Conservation (phyloP, 2,888 invertebrate genomes). For the Suillia variegata region DNA sequence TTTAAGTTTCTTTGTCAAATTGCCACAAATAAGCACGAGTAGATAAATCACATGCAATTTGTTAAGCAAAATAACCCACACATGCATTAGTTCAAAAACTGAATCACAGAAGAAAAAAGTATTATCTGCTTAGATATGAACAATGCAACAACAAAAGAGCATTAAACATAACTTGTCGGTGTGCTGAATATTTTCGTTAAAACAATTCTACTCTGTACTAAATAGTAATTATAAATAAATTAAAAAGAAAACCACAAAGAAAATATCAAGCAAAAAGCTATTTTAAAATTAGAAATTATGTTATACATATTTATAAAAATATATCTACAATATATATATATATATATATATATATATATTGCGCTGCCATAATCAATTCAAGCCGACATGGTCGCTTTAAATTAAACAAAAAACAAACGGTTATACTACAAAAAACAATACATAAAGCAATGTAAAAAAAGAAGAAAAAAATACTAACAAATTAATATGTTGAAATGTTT, state of each 20-base stretch:
- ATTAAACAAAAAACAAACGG: background rate
- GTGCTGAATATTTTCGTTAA: background rate
- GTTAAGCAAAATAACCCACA: no score
- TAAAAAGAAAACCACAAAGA: background rate
- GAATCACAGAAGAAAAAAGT: background rate
- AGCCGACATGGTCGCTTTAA: background rate
- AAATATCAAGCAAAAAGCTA: background rate
- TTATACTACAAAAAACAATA: background rate
- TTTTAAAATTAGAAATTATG: background rate
- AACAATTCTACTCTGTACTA: background rate
- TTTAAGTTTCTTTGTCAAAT: no score
- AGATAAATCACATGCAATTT: conserved; percentile 3
- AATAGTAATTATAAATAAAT: background rate
- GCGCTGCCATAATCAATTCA: conserved; percentile 1
- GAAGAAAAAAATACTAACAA: background rate
- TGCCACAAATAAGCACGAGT: no score
- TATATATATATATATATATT: background rate
- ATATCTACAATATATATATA: no score
- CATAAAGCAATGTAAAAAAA: no score
- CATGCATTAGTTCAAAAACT: background rate
- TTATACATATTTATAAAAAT: no score
- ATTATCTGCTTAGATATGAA: background rate
- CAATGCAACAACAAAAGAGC: background rate
- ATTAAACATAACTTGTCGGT: background rate
- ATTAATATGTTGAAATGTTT: background rate